Conservation (phyloP, 2,797 vertebrate genomes). For the Scarus forsteni region DNA sequence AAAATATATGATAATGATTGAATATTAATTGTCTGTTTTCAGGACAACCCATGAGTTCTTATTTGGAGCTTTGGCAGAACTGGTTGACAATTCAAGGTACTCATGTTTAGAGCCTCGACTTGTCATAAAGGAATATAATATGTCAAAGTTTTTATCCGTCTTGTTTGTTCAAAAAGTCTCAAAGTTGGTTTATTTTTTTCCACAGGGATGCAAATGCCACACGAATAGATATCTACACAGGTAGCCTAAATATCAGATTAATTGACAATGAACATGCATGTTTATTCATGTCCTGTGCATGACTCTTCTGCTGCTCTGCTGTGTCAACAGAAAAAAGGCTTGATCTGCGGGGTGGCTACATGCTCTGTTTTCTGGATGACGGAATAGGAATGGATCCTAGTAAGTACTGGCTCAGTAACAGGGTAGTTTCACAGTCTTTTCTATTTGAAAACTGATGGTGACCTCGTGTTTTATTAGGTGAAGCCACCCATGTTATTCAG, state of each 20-base stretch:
- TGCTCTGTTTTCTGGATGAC: constrained; percentile 98
- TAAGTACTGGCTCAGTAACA: constrained; percentile 81
- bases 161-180: constrained; percentile 6
- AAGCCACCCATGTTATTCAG: constrained; percentile 98
- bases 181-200: constrained; percentile 44
- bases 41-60: constrained; percentile 99
- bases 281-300: neutral
- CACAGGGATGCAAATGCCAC: constrained; percentile 97
- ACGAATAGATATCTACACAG: constrained; percentile 96
- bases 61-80: constrained; percentile 97
- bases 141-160: neutral
- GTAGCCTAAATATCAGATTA: constrained; percentile 76
- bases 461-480: constrained; percentile 82
- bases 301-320: constrained; percentile 16
- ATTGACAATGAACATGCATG: neutral
- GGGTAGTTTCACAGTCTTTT: constrained; percentile 7
- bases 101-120: neutral
- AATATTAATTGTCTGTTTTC: constrained; percentile 65
- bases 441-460: constrained; percentile 6
- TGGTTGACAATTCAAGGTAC: constrained; percentile 99
- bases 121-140: neutral
- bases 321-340: constrained; percentile 85
- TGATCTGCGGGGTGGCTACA: constrained; percentile 93
- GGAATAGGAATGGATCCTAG: constrained; percentile 97
- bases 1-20: constrained; percentile 7